Evolutionary conservation across 2,888 invertebrate species (phyloP).

Genomic region (Yponomeuta sedellus): DNA sequence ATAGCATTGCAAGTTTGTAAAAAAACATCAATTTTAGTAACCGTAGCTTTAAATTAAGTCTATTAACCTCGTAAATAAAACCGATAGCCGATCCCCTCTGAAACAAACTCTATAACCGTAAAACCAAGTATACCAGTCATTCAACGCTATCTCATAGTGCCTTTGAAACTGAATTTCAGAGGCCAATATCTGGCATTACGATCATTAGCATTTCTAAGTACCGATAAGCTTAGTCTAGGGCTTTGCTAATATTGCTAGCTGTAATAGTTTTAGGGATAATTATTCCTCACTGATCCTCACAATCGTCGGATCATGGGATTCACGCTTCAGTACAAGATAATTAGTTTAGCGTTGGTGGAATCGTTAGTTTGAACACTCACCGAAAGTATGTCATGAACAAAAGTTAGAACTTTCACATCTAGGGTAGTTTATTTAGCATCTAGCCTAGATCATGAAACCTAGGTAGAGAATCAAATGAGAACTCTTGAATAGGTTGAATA

Average conservation of each 20-base stretch:
- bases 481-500: too few species aligned
- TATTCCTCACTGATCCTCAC: neutral
- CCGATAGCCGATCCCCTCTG: neutral
- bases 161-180: constrained; percentile 1
- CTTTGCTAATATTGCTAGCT: neutral
- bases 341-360: too few species aligned
- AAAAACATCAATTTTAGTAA: neutral
- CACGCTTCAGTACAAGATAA: neutral
- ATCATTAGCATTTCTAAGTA: constrained; percentile 13
- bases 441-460: too few species aligned
- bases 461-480: too few species aligned
- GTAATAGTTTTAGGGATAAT: neutral
- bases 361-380: too few species aligned
- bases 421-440: too few species aligned
- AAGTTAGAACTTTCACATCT: too few species aligned
- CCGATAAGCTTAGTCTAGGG: constrained; percentile 11
- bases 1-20: neutral
- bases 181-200: constrained; percentile 10
- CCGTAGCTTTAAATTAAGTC: neutral
- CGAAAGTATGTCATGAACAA: too few species aligned
- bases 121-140: neutral
- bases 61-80: neutral
- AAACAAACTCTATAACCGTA: neutral
- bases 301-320: neutral
- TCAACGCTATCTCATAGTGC: neutral